Evolutionary conservation across 2,113 vertebrate genomes (phyloP).

Genomic region (Mus spicilegus): DNA sequence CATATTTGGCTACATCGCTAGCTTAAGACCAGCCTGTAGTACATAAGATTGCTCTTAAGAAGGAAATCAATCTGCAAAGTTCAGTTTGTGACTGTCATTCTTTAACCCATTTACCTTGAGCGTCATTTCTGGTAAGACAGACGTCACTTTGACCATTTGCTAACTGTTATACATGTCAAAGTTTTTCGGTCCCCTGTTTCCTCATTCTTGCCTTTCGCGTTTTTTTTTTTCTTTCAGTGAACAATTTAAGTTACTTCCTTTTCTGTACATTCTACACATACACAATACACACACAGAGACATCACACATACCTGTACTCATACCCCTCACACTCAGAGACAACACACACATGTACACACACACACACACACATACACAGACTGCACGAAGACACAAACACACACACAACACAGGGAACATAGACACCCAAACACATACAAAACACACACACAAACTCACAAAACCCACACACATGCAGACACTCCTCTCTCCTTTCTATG

Average conservation of each 20-base stretch:
- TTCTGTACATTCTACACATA: background rate
- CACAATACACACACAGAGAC: background rate
- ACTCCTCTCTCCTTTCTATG: background rate
- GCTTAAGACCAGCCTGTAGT: no score
- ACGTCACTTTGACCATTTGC: background rate
- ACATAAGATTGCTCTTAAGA: background rate
- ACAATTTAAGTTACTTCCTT: background rate
- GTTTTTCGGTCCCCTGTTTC: background rate
- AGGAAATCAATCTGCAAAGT: background rate
- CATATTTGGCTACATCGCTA: no score
- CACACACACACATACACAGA: background rate
- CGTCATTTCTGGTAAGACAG: background rate
- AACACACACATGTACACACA: background rate
- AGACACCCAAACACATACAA: background rate
- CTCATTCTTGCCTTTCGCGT: background rate
- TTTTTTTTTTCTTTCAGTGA: background rate
- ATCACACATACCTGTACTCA: background rate
- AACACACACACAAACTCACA: background rate
- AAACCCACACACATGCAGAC: background rate
- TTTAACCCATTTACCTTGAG: background rate
- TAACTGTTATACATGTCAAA: background rate
- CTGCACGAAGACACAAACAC: background rate
- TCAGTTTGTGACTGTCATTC: background rate
- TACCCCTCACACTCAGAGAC: background rate
- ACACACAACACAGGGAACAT: background rate